Conservation (phyloP, 1,140 invertebrate species). For the Orius insidiosus region DNA sequence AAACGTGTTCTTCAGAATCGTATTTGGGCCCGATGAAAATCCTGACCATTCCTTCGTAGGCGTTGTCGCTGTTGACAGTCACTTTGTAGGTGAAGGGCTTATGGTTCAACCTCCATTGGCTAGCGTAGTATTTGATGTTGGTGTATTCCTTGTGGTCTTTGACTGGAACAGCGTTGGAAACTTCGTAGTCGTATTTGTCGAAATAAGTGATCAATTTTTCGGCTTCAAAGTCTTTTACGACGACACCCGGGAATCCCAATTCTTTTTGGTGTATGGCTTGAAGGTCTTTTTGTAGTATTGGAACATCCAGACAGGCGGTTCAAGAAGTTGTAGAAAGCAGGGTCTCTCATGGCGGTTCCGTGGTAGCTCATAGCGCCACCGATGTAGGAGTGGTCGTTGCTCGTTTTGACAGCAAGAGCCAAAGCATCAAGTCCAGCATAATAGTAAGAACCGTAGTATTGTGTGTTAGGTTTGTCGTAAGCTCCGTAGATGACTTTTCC, state of each 20-base stretch:
- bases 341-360: constrained; percentile 24
- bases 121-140: constrained; percentile 27
- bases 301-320: constrained; percentile 32
- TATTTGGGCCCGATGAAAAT: constrained; percentile 53
- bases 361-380: background rate
- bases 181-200: constrained; percentile 5
- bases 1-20: constrained; percentile 32
- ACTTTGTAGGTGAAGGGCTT: constrained; percentile 42
- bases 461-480: background rate
- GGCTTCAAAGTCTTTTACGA: constrained; percentile 39
- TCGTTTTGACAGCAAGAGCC: constrained; percentile 29
- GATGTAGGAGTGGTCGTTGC: constrained; percentile 22
- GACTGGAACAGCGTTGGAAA: constrained; percentile 7
- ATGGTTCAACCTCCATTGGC: constrained; percentile 37
- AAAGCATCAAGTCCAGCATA: constrained; percentile 26
- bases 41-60: constrained; percentile 34
- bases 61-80: constrained; percentile 35
- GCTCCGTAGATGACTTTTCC: constrained; percentile 7
- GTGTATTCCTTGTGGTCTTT: background rate
- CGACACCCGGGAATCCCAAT: constrained; percentile 37
- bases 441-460: constrained; percentile 34
- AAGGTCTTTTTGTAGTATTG: constrained; percentile 30
- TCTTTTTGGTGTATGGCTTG: constrained; percentile 37
- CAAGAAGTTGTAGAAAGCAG: constrained; percentile 32
- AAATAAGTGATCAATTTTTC: constrained; percentile 19